Base-by-base conservation (phyloP, 2,113 vertebrate genomes). In the Craseonycteris thonglongyai region DNA sequence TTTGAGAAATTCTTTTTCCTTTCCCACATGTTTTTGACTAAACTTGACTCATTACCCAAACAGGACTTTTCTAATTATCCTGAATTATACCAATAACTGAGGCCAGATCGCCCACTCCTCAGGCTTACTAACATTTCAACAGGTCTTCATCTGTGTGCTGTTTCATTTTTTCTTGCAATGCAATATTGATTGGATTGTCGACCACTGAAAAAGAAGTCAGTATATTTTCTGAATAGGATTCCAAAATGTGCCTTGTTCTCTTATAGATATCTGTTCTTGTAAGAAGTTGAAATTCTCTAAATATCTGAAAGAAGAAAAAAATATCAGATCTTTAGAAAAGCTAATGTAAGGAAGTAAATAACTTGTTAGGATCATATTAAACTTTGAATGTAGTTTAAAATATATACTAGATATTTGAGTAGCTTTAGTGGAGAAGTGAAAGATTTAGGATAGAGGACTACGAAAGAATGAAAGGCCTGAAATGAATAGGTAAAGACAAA, bases 211-310 rank as follows among this genome's bases (percentile, higher is more conserved):
- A 91, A 59, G 97, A 93, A 85, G 97, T 94, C 88, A 98, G 49
- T 96, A 98, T 98, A 47, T 97, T 97, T 96, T 98, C 98, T 51
- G 98, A 97, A 82, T 98, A 98, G 65, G 88, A 95, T 97, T 98
- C 98, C 98, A 98, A 96, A 96, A 98, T 98, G 69, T 98, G 89
- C 22, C 65, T 95, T 92, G 95, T 97, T 98, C 97, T 98, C 94
- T 98, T 98, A 79, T 95, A 98, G 95, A 98, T 96, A 90, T 98
- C 98, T 91, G 40, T 96, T n/a, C 96, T 97, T 59, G 97, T 98
- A 74, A 98, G 98, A 93, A 98, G 96, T 63, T 98, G 97, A 96
- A 98, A 98, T 97, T 98, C 98, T 97, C 96, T 98, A 93, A 98
- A 98, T 80, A 98, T 96, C 98, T 98, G 72, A 69, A 85, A 91